A percentile compares a stretch with the other conserved stretches of the same genome.
These are phyloP conservation scores for Oryzias curvinotus DNA, from an alignment of 2,113 vertebrate species.

Conservation along the genomic window DNA sequence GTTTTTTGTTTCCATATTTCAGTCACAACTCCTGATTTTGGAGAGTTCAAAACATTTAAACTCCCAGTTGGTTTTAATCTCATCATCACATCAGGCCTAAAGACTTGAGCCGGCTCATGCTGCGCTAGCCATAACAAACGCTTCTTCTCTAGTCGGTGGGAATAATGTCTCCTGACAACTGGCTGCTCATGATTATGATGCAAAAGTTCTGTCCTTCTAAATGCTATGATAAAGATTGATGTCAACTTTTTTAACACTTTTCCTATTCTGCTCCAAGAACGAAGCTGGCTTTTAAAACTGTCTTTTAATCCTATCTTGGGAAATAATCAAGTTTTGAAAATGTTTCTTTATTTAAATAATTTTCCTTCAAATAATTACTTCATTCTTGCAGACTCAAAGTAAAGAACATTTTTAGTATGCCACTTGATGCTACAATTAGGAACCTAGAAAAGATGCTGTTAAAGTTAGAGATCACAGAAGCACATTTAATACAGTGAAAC, in stretches of 20 bases:
- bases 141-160: conserved; percentile 48
- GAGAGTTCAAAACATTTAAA: conserved; percentile 8
- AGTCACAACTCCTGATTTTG: background rate
- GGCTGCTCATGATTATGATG: background rate
- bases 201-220: conserved; percentile 16
- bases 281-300: background rate
- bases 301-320: background rate
- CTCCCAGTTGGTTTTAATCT: conserved; percentile 12
- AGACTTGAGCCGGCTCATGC: conserved; percentile 18
- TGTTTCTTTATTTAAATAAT: too few species aligned
- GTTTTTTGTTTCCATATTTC: background rate
- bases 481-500: too few species aligned
- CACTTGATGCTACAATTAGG: too few species aligned
- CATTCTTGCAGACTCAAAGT: too few species aligned
- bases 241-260: background rate
- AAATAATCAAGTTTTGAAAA: too few species aligned
- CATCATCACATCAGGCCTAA: conserved; percentile 29
- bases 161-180: conserved; percentile 42
- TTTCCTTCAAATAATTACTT: too few species aligned
- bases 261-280: background rate
- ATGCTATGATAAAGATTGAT: background rate
- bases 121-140: conserved; percentile 51
- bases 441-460: too few species aligned
- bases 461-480: too few species aligned
- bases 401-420: too few species aligned